Evolutionary conservation across 2,888 invertebrate genomes (phyloP).

Genomic region (Drosophila meridiana): DNA sequence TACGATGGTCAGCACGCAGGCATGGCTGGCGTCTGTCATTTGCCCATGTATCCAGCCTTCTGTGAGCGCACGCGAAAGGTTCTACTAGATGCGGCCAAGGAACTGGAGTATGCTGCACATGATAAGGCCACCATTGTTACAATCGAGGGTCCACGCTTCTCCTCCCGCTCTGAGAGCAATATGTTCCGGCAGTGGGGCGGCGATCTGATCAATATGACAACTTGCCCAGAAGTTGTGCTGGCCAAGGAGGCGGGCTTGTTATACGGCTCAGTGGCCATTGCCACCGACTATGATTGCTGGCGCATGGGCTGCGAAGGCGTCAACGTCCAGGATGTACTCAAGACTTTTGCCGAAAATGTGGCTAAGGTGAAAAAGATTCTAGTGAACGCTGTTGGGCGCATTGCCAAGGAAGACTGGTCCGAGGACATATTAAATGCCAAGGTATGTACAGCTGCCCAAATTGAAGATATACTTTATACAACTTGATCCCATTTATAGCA

Average conservation of each 20-base stretch:
- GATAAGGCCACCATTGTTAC: constrained; percentile 90
- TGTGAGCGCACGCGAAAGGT: constrained; percentile 90
- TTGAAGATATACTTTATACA: neutral
- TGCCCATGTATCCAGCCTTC: constrained; percentile 97
- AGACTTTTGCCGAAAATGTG: constrained; percentile 92
- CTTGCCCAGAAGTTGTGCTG: constrained; percentile 96
- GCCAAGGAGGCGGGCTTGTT: constrained; percentile 97
- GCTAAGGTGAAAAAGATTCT: constrained; percentile 91
- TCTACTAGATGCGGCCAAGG: constrained; percentile 88
- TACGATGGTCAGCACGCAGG: constrained; percentile 90
- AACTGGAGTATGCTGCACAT: constrained; percentile 86
- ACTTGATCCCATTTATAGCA: constrained; percentile 57
- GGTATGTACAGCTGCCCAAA: constrained; percentile 84
- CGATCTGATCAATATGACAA: constrained; percentile 98
- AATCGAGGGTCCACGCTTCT: constrained; percentile 96
- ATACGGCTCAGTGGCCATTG: constrained; percentile 96
- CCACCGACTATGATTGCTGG: constrained; percentile 99
- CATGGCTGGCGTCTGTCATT: constrained; percentile 92
- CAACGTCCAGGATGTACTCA: constrained; percentile 90
- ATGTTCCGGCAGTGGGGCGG: constrained; percentile 95
- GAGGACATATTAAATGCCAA: constrained; percentile 88
- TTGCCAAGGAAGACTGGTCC: constrained; percentile 91
- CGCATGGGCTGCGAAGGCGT: constrained; percentile 89
- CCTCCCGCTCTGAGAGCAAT: constrained; percentile 95
- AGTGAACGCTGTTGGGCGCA: constrained; percentile 89